Percentiles rank a stretch among this genome's conserved stretches.
Evolutionary conservation across 2,888 invertebrate species (phyloP).

Genomic region (Noctua janthina): DNA sequence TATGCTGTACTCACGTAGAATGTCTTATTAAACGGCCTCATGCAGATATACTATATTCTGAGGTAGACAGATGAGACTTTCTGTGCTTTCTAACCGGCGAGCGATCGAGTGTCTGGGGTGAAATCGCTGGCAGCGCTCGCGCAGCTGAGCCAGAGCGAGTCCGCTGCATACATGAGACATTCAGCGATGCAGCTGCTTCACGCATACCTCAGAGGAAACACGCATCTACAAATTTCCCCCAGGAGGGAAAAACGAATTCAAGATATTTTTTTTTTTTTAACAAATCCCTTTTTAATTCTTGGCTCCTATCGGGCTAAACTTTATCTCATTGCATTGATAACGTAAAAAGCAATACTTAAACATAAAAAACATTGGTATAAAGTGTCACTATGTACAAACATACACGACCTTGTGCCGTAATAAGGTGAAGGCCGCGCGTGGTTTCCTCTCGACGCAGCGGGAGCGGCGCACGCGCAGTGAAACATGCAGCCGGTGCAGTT

Average conservation of each 20-base stretch:
- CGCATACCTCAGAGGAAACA: conserved; percentile 5
- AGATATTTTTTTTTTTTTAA: not conserved
- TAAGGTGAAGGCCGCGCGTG: conserved; percentile 86
- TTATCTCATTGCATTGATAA: conserved; percentile 27
- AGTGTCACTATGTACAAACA: conserved; percentile 65
- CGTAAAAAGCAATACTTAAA: conserved; percentile 37
- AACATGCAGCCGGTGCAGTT: conserved; percentile 87
- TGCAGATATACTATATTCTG: conserved; percentile 75
- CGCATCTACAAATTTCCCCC: not conserved
- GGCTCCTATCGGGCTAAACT: not conserved
- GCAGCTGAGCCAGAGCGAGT: conserved; percentile 45
- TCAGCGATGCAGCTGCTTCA: conserved; percentile 4
- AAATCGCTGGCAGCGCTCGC: conserved; percentile 76
- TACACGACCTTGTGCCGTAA: conserved; percentile 83
- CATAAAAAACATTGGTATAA: conserved; percentile 23
- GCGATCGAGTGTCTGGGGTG: conserved; percentile 84
- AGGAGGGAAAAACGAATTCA: not conserved
- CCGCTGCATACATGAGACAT: conserved; percentile 18
- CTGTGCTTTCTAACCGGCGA: conserved; percentile 82
- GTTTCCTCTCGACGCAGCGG: conserved; percentile 85
- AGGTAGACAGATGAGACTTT: conserved; percentile 85
- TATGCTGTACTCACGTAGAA: conserved; percentile 64
- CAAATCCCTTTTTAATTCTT: not conserved
- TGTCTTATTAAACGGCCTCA: conserved; percentile 71
- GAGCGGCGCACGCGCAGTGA: conserved; percentile 79